phyloP scores from a whole-genome alignment of 2,888 invertebrate genomes.

The Catocala fraxini region DNA sequence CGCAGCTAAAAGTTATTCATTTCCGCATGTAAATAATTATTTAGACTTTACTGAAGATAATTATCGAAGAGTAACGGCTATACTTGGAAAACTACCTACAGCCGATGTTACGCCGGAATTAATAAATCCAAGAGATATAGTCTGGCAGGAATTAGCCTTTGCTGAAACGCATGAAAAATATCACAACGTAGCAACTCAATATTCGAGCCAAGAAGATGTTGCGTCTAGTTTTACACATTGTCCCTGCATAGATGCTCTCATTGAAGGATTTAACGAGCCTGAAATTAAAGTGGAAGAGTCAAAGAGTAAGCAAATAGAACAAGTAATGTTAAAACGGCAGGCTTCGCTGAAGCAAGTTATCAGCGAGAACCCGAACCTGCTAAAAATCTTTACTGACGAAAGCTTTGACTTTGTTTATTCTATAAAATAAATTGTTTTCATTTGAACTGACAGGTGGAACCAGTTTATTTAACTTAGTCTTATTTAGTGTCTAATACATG shows the following conservation, averaged over 20 bases:
- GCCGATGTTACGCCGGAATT: conserved; percentile 47
- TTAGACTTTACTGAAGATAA: conserved; percentile 77
- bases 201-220: conserved; percentile 73
- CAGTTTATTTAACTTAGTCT: too few relatives aligned
- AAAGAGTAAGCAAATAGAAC: conserved; percentile 46
- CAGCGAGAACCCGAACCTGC: conserved; percentile 67
- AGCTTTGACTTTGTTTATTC: conserved; percentile 63
- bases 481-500: too few relatives aligned
- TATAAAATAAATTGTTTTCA: conserved; percentile 39
- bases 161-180: conserved; percentile 64
- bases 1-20: conserved; percentile 56
- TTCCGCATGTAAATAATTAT: conserved; percentile 67
- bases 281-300: conserved; percentile 39
- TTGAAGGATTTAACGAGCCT: conserved; percentile 27
- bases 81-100: conserved; percentile 53
- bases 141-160: conserved; percentile 66
- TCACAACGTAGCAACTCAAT: conserved; percentile 72
- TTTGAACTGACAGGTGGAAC: too few relatives aligned
- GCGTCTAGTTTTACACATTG: conserved; percentile 53
- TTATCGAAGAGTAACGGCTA: conserved; percentile 65
- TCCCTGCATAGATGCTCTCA: conserved; percentile 56
- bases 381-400: conserved; percentile 78
- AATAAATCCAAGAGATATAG: conserved; percentile 61
- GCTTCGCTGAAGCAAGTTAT: conserved; percentile 64
- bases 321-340: conserved; percentile 62